Percentiles rank a stretch among this genome's conserved stretches.
Conservation (phyloP, 2,113 vertebrate genomes). For the Anser brachyrhynchus region DNA sequence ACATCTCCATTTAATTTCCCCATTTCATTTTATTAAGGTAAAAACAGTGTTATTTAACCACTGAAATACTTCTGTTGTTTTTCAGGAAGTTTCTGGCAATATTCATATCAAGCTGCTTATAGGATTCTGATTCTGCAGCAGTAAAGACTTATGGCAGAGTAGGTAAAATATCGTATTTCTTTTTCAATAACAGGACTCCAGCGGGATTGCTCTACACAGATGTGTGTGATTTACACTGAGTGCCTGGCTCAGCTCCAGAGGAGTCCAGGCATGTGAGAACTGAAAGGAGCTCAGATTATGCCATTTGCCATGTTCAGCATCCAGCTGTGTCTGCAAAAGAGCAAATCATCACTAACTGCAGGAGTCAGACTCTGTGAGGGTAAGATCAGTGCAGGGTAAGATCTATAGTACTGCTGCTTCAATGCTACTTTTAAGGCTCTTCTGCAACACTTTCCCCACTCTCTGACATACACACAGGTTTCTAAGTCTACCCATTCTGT, state of each 20-base stretch:
- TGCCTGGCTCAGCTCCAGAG: neutral
- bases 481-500: neutral
- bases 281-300: neutral
- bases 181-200: neutral
- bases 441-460: neutral
- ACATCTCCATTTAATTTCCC: neutral
- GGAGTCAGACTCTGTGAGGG: neutral
- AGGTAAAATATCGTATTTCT: neutral
- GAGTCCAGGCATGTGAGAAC: accelerated
- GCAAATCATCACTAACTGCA: neutral
- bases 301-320: neutral
- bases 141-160: neutral
- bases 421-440: neutral
- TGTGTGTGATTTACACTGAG: neutral
- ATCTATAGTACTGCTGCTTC: neutral
- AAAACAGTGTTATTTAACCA: neutral
- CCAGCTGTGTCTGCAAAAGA: neutral
- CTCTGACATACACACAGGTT: neutral
- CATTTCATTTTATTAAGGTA: neutral
- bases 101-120: neutral
- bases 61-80: neutral
- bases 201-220: neutral
- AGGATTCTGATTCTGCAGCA: neutral
- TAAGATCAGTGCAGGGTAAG: neutral
- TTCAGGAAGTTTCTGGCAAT: neutral